Percentiles rank a stretch among this genome's conserved stretches.
Conservation (phyloP, 2,888 invertebrate genomes). For the Ischnus inquisitorius region DNA sequence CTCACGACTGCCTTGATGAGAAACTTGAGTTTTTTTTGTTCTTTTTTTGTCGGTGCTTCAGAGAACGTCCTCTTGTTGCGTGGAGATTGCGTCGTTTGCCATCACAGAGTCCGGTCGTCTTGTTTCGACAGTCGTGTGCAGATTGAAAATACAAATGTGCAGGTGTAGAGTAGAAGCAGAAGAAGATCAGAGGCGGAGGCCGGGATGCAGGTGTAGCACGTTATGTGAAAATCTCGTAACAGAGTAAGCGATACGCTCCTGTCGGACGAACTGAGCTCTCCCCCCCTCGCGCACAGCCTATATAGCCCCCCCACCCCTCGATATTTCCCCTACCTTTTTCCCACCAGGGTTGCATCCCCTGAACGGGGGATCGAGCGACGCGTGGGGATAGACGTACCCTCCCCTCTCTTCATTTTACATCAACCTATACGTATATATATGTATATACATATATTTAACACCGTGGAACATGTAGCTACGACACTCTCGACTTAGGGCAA, state of each 20-base stretch:
- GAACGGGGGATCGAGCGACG: slow-evolving; percentile 64
- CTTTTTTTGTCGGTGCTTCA: slow-evolving; percentile 28
- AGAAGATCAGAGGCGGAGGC: slow-evolving; percentile 26
- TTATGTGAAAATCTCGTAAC: slow-evolving; percentile 73
- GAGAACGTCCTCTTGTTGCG: slow-evolving; percentile 18
- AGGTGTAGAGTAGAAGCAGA: slow-evolving; percentile 34
- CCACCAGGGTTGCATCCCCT: slow-evolving; percentile 76
- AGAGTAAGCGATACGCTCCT: slow-evolving; percentile 83
- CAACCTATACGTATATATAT: background rate
- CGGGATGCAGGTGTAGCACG: slow-evolving; percentile 59
- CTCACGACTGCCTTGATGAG: background rate
- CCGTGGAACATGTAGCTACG: background rate
- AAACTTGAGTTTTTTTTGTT: slow-evolving; percentile 34
- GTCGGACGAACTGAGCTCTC: slow-evolving; percentile 85
- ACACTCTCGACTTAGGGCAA: background rate
- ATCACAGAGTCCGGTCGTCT: slow-evolving; percentile 28
- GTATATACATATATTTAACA: background rate
- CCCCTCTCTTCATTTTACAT: slow-evolving; percentile 1
- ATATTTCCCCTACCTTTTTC: slow-evolving; percentile 76
- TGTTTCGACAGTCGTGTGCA: background rate
- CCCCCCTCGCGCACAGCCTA: slow-evolving; percentile 83
- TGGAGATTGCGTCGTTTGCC: slow-evolving; percentile 1
- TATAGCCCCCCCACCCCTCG: slow-evolving; percentile 85
- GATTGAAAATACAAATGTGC: background rate
- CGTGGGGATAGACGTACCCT: slow-evolving; percentile 77